These are phyloP conservation scores for Temnothorax nylanderi DNA, from an alignment of 1,140 invertebrate genomes.

Conservation along the genomic window DNA sequence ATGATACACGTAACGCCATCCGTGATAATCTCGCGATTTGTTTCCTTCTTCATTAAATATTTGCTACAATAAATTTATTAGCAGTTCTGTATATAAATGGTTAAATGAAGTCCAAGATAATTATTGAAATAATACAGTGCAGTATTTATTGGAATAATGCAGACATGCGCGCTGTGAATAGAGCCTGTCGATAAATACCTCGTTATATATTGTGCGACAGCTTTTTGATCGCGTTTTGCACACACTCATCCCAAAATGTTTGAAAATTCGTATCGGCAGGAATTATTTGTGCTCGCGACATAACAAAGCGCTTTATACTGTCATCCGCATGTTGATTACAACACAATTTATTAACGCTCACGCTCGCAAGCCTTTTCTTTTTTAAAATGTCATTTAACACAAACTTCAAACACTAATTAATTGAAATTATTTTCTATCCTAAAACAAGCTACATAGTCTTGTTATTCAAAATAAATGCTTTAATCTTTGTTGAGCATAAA, in stretches of 20 bases:
- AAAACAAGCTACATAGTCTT: neutral
- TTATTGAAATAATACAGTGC: conserved; percentile 17
- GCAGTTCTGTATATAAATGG: neutral
- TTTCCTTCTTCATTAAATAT: conserved; percentile 24
- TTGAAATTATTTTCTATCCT: neutral
- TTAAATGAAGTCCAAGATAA: conserved; percentile 28
- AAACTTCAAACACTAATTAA: conserved; percentile 21
- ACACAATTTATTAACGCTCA: neutral
- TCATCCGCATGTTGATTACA: conserved; percentile 3
- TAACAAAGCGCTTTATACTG: conserved; percentile 18
- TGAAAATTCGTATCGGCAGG: conserved; percentile 28
- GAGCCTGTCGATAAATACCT: conserved; percentile 21
- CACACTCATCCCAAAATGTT: conserved; percentile 31
- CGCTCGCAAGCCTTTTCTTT: neutral
- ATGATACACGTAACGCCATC: neutral
- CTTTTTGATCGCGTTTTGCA: conserved; percentile 18
- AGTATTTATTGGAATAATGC: conserved; percentile 16
- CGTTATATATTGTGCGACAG: conserved; percentile 1
- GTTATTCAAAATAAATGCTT: neutral
- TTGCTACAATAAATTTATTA: conserved; percentile 27
- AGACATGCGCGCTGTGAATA: neutral
- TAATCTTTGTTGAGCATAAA: neutral
- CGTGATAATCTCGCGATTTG: neutral
- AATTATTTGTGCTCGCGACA: conserved; percentile 2
- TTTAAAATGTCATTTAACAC: neutral